A percentile compares a stretch with the other conserved stretches of the same genome.
Conservation (phyloP, 2,113 vertebrate species). For the Bambusicola thoracicus region DNA sequence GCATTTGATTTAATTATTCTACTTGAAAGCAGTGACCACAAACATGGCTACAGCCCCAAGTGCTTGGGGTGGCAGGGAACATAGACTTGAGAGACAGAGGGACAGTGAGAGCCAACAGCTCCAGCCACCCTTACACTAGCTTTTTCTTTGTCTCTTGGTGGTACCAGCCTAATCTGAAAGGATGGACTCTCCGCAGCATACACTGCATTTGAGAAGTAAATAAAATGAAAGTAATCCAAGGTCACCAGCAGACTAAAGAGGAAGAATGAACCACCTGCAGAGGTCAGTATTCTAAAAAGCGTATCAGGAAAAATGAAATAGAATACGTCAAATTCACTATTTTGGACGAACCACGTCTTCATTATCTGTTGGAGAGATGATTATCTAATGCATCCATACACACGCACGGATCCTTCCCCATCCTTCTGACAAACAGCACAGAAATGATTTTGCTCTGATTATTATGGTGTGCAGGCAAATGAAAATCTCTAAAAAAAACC, state of each 20-base stretch:
- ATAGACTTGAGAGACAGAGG: accelerated
- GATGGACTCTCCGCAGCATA: neutral
- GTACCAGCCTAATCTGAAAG: neutral
- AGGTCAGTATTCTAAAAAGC: constrained; percentile 49
- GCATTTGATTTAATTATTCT: neutral
- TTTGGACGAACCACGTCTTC: neutral
- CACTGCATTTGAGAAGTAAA: neutral
- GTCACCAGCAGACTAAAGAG: neutral
- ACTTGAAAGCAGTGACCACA: neutral
- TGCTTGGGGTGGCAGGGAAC: neutral
- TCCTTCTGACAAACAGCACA: neutral
- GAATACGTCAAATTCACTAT: neutral
- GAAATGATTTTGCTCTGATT: neutral
- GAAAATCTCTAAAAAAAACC: neutral
- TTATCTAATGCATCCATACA: neutral
- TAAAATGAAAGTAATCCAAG: neutral
- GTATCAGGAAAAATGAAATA: neutral
- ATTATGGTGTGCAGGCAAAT: neutral
- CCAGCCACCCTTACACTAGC: neutral
- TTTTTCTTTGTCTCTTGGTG: neutral
- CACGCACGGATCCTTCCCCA: neutral
- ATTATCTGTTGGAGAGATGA: neutral
- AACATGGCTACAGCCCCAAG: neutral
- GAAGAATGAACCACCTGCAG: neutral
- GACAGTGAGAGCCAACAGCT: neutral